Percentiles rank a stretch among this genome's conserved stretches.
Evolutionary conservation across 2,888 invertebrate species (phyloP).

Genomic region (Cyclophora punctaria): DNA sequence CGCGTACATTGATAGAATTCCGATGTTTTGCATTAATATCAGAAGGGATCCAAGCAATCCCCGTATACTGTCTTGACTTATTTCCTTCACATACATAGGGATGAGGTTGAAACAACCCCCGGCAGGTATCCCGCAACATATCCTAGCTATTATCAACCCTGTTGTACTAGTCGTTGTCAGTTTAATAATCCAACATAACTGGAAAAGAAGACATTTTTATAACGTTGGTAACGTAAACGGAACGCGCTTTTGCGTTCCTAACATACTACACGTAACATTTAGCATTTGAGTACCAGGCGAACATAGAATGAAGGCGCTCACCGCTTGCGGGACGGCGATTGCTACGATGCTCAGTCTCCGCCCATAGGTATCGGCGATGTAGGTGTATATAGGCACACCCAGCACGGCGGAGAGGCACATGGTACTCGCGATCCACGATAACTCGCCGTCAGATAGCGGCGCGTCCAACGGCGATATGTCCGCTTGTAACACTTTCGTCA

Average conservation of each 20-base stretch:
- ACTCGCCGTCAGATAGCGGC: constrained; percentile 44
- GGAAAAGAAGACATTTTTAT: constrained; percentile 17
- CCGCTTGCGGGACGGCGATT: constrained; percentile 59
- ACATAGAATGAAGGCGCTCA: constrained; percentile 34
- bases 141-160: constrained; percentile 37
- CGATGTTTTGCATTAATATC: constrained; percentile 39
- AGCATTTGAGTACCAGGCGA: constrained; percentile 26
- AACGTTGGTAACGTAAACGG: constrained; percentile 1
- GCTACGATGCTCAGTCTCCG: constrained; percentile 54
- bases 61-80: constrained; percentile 47
- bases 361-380: constrained; percentile 52
- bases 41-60: constrained; percentile 43
- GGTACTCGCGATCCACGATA: constrained; percentile 62
- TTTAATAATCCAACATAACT: constrained; percentile 50
- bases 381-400: constrained; percentile 52
- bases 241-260: constrained; percentile 8
- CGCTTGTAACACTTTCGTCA: constrained; percentile 48
- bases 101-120: constrained; percentile 46
- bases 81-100: constrained; percentile 51
- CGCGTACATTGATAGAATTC: constrained; percentile 42
- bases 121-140: constrained; percentile 38
- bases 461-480: constrained; percentile 39
- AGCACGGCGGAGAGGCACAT: constrained; percentile 42
- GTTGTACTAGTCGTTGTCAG: constrained; percentile 27
- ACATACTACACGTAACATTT: constrained; percentile 30